These are phyloP conservation scores for Epizoanthus fatuus DNA, from an alignment of 92 coral and sea anemone genomes.

Conservation along the genomic window DNA sequence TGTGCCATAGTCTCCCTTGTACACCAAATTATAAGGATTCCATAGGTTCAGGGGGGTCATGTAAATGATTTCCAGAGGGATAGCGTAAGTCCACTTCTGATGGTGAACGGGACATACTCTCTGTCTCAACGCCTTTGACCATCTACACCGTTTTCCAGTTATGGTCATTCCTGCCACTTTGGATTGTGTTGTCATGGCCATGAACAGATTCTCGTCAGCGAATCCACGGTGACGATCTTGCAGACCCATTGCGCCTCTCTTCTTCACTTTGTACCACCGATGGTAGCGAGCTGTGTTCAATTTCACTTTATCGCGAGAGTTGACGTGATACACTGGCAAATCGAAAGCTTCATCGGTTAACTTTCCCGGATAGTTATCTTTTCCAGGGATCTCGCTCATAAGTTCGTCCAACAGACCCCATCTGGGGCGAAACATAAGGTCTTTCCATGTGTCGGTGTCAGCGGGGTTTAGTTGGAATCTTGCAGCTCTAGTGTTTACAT, in stretches of 20 bases:
- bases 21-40: constrained; percentile 83
- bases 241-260: constrained; percentile 88
- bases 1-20: constrained; percentile 70
- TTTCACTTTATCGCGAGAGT: not conserved
- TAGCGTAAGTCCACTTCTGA: constrained; percentile 88
- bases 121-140: not conserved
- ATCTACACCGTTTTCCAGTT: constrained; percentile 14
- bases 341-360: too few relatives aligned
- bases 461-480: constrained; percentile 71
- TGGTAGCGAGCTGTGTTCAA: constrained; percentile 83
- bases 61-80: constrained; percentile 89
- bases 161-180: constrained; percentile 82
- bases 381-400: too few relatives aligned
- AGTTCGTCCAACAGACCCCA: too few relatives aligned
- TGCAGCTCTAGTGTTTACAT: constrained; percentile 60
- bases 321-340: too few relatives aligned
- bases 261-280: constrained; percentile 80
- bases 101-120: constrained; percentile 40
- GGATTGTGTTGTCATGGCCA: constrained; percentile 90
- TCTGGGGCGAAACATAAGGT: not conserved
- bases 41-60: constrained; percentile 84
- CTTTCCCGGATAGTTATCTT: too few relatives aligned
- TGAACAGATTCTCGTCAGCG: constrained; percentile 80
- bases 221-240: constrained; percentile 83
- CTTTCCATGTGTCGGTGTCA: constrained; percentile 55